Percentiles rank a stretch among this genome's conserved stretches.
Conservation (phyloP, 2,113 vertebrate species). For the Trematocara unimaculatum region DNA sequence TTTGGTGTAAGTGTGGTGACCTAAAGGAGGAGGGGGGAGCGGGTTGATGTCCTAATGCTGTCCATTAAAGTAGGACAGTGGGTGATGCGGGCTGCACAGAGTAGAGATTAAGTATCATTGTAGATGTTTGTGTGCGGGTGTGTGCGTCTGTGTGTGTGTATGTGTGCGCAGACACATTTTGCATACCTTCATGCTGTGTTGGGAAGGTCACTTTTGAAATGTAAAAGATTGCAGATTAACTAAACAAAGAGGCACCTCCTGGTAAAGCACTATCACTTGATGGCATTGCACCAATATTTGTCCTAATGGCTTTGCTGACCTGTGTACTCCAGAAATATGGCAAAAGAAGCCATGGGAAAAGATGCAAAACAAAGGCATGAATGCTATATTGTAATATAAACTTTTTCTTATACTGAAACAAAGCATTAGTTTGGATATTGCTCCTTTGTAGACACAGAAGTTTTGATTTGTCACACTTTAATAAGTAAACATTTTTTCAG, state of each 20-base stretch:
- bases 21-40: neutral
- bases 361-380: neutral
- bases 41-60: neutral
- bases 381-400: neutral
- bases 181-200: neutral
- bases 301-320: neutral
- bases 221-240: neutral
- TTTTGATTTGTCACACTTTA: neutral
- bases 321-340: neutral
- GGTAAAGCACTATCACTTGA: neutral
- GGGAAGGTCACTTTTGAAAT: neutral
- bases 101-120: slow-evolving; percentile 37
- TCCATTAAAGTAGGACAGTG: slow-evolving; percentile 20
- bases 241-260: neutral
- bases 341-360: neutral
- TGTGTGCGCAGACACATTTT: neutral
- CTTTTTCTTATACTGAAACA: neutral
- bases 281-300: neutral
- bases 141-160: neutral
- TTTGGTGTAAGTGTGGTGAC: neutral
- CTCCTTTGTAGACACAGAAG: neutral
- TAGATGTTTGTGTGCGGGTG: neutral
- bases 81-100: slow-evolving; percentile 27
- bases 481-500: neutral
- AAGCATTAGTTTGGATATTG: neutral